phyloP scores from a whole-genome alignment of 1,140 invertebrate species.

The Paraescarpia echinospica region DNA sequence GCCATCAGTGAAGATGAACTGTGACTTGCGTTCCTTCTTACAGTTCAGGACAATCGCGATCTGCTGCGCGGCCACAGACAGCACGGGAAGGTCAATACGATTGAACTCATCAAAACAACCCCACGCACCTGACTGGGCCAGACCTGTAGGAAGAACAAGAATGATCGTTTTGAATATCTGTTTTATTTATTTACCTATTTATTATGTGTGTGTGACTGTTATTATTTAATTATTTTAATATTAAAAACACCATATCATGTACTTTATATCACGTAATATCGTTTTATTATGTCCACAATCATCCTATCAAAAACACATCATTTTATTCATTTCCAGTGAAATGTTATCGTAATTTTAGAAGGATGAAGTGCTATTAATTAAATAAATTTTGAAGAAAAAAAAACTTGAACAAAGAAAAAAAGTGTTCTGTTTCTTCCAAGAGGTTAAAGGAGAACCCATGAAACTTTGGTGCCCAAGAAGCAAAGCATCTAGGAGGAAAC shows the following conservation, averaged over 20 bases:
- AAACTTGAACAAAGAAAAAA: not conserved
- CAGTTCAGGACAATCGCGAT: conserved; percentile 91
- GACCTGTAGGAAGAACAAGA: conserved; percentile 61
- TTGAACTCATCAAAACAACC: conserved; percentile 97
- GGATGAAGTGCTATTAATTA: too few relatives aligned
- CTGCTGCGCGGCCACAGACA: conserved; percentile 95
- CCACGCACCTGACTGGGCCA: conserved; percentile 94
- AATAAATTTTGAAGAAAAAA: not conserved
- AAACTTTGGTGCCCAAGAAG: too few relatives aligned
- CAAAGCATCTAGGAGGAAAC: too few relatives aligned
- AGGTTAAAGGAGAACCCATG: not conserved
- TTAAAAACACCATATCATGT: too few relatives aligned
- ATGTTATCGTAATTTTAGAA: too few relatives aligned
- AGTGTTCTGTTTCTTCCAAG: not conserved
- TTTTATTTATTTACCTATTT: too few relatives aligned
- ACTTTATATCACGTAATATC: too few relatives aligned
- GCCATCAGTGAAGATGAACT: conserved; percentile 91
- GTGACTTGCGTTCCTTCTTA: conserved; percentile 85
- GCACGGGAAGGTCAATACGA: conserved; percentile 89
- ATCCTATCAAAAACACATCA: too few relatives aligned
- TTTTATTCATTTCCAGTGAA: too few relatives aligned
- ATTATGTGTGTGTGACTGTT: too few relatives aligned
- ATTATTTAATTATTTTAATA: too few relatives aligned
- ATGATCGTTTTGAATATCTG: not conserved
- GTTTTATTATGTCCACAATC: too few relatives aligned